phyloP scores from a whole-genome alignment of 2,113 vertebrate genomes.

The Abramis brama region DNA sequence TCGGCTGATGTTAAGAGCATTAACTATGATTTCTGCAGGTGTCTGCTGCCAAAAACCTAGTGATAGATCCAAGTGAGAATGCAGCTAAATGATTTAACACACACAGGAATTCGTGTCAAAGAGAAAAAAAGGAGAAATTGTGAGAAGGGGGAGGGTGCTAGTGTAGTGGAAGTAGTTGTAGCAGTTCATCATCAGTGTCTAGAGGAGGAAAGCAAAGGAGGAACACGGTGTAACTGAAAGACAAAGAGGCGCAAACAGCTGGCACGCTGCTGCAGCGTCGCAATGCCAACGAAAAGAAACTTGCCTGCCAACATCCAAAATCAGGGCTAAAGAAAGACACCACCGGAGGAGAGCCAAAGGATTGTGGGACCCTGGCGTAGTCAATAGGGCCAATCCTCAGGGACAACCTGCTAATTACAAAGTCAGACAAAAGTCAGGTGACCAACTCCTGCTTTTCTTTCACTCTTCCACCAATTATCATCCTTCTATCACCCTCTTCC shows the following conservation, averaged over 20 bases:
- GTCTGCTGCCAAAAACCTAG: constrained; percentile 59
- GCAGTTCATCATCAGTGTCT: constrained; percentile 25
- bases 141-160: neutral
- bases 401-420: constrained; percentile 54
- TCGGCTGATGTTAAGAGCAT: constrained; percentile 62
- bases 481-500: neutral
- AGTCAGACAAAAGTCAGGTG: constrained; percentile 67
- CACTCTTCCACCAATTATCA: constrained; percentile 20
- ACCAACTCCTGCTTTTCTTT: constrained; percentile 17
- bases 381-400: constrained; percentile 53
- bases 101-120: neutral
- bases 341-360: constrained; percentile 41
- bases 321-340: constrained; percentile 37
- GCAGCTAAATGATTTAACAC: neutral
- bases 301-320: constrained; percentile 44
- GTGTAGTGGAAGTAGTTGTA: constrained; percentile 19
- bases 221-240: constrained; percentile 5
- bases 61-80: constrained; percentile 7
- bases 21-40: constrained; percentile 55
- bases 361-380: constrained; percentile 3
- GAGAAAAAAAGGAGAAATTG: neutral
- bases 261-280: constrained; percentile 31
- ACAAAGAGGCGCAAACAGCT: constrained; percentile 47
- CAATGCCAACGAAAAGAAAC: constrained; percentile 36
- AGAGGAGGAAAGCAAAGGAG: neutral